Conservation (phyloP, 2,797 vertebrate genomes). For the Phaenicophaeus curvirostris region DNA sequence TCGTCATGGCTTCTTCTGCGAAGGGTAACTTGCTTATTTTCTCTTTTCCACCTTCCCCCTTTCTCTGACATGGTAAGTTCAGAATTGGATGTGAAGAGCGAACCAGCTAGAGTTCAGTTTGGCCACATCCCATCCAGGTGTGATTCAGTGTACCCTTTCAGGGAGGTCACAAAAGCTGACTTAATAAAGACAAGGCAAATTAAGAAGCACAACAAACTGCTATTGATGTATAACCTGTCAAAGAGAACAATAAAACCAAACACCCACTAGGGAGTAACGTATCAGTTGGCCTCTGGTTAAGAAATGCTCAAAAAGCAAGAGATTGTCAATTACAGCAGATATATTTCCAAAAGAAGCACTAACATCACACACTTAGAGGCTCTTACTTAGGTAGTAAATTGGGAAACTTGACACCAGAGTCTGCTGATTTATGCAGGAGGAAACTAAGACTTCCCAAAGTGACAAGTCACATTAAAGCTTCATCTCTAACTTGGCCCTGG, state of each 20-base stretch:
- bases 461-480: neutral
- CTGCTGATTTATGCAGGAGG: neutral
- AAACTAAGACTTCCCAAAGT: neutral
- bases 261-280: neutral
- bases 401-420: neutral
- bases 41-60: neutral
- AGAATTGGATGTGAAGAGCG: neutral
- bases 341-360: neutral
- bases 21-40: neutral
- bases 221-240: neutral
- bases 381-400: neutral
- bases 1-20: neutral
- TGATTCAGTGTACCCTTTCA: neutral
- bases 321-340: neutral
- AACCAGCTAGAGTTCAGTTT: neutral
- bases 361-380: neutral
- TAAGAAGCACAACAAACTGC: neutral
- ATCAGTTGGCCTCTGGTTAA: neutral
- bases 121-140: neutral
- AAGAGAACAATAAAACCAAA: neutral
- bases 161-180: neutral
- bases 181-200: neutral
- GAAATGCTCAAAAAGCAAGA: neutral
- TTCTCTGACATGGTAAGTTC: neutral
- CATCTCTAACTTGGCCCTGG: neutral